phyloP scores from a whole-genome alignment of 2,888 invertebrate genomes.

The Eupithecia inturbata region DNA sequence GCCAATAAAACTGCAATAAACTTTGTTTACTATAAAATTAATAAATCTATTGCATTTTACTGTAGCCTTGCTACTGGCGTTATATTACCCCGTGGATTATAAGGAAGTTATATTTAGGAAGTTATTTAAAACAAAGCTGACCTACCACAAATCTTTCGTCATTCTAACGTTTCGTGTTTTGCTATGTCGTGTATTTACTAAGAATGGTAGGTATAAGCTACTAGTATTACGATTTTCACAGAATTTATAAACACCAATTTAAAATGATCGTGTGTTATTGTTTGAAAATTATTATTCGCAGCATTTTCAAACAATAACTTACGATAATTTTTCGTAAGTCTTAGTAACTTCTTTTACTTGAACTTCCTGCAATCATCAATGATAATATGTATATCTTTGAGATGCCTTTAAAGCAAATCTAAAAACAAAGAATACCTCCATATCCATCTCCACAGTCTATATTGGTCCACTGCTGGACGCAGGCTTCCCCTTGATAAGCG shows the following conservation, averaged over 20 bases:
- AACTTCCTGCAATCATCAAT: neutral
- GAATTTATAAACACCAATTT: neutral
- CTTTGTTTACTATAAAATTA: neutral
- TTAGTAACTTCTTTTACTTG: neutral
- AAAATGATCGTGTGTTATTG: neutral
- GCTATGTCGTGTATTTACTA: neutral
- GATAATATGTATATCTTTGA: no score
- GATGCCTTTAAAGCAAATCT: no score
- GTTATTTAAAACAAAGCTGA: conserved; percentile 3
- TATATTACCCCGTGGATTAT: neutral
- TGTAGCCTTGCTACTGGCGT: neutral
- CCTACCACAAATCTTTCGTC: conserved; percentile 8
- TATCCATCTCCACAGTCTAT: no score
- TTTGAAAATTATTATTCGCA: neutral
- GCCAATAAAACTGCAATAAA: conserved; percentile 3
- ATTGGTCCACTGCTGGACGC: no score
- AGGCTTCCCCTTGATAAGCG: no score
- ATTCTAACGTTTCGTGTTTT: neutral
- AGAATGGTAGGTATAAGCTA: neutral
- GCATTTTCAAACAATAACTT: neutral
- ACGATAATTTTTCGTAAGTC: neutral
- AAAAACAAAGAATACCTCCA: neutral
- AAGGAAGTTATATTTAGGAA: neutral
- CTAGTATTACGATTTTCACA: neutral
- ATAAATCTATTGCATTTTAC: neutral